phyloP scores from a whole-genome alignment of 2,888 invertebrate species.

The Neelides folsomi region DNA sequence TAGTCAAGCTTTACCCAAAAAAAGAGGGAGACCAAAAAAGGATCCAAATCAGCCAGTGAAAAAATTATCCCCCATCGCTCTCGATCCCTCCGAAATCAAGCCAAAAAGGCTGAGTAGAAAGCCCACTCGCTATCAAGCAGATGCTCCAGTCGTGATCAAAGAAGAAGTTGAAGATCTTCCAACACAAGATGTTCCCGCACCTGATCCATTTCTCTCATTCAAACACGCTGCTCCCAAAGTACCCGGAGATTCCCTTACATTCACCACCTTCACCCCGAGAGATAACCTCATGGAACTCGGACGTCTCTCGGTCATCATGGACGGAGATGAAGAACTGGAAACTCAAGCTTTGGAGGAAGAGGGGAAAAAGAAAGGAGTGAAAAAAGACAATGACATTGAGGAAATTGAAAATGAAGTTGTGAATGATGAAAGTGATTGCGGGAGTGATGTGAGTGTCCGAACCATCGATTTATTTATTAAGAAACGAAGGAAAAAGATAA shows the following conservation, averaged over 20 bases:
- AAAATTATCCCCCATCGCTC: not conserved
- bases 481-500: not conserved
- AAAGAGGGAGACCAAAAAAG: conserved; percentile 7
- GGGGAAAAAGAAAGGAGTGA: not conserved
- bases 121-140: conserved; percentile 11
- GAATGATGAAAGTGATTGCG: no score
- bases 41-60: conserved; percentile 10
- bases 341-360: not conserved
- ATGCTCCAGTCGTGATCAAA: conserved; percentile 1
- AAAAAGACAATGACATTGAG: conserved; percentile 2
- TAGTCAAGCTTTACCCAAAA: no score
- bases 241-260: not conserved
- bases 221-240: conserved; percentile 1
- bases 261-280: not conserved
- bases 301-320: not conserved
- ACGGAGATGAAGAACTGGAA: not conserved
- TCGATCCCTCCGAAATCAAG: conserved; percentile 2
- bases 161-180: conserved; percentile 1
- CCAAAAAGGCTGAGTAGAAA: conserved; percentile 15
- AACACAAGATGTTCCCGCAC: not conserved
- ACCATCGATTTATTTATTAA: not conserved
- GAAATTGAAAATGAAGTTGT: no score
- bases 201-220: not conserved
- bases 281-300: no score
- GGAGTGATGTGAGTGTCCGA: no score